phyloP scores from a whole-genome alignment of 2,113 vertebrate genomes.

The Carassius gibelio region DNA sequence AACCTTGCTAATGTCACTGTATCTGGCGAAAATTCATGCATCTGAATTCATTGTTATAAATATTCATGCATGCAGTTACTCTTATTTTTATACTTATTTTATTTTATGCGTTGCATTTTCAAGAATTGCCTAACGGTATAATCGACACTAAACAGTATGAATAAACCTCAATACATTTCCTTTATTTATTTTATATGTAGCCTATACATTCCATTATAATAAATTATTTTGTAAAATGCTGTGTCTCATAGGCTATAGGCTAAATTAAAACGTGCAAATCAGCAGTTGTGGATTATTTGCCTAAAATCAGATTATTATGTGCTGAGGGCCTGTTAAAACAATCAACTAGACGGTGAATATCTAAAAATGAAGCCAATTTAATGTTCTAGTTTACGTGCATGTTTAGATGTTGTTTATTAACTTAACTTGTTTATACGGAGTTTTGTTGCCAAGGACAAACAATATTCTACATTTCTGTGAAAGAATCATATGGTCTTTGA shows the following conservation, averaged over 20 bases:
- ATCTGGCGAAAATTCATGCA: not conserved
- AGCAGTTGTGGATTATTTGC: not conserved
- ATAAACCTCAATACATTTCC: not conserved
- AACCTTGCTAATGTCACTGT: not conserved
- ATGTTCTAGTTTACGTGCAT: not conserved
- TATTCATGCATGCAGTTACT: not conserved
- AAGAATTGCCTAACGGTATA: not conserved
- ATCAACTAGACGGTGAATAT: not conserved
- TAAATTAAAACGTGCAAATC: not conserved
- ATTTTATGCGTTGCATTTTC: not conserved
- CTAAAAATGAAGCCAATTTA: not conserved
- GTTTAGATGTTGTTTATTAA: conserved; percentile 6
- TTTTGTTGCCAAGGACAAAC: not conserved
- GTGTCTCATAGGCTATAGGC: not conserved
- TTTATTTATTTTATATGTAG: not conserved
- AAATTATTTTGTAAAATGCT: not conserved
- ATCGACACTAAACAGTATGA: not conserved
- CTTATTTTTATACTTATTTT: not conserved
- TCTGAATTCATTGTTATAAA: not conserved
- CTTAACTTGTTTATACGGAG: not conserved
- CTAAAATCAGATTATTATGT: not conserved
- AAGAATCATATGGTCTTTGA: too few species aligned
- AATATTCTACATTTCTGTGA: not conserved
- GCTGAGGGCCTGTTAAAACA: conserved; percentile 3
- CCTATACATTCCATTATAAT: not conserved